phyloP scores from a whole-genome alignment of 2,888 invertebrate species.

The Ochropleura plecta region DNA sequence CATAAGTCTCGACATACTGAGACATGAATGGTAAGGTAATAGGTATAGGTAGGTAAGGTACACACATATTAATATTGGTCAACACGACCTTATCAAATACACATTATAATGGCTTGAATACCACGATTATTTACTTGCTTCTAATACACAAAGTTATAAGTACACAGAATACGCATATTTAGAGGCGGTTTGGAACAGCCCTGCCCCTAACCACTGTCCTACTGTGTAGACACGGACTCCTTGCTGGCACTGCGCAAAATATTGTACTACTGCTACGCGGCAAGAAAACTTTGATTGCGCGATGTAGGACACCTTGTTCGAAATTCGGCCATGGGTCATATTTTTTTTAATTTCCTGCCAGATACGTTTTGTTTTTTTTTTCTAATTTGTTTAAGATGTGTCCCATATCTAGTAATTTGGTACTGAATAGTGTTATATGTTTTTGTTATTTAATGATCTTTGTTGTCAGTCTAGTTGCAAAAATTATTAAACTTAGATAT shows the following conservation, averaged over 20 bases:
- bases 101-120: slow-evolving; percentile 14
- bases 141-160: neutral
- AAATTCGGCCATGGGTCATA: neutral
- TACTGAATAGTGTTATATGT: neutral
- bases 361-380: neutral
- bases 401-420: neutral
- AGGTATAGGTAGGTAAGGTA: neutral
- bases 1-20: slow-evolving; percentile 2
- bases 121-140: neutral
- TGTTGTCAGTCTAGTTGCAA: neutral
- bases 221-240: slow-evolving; percentile 51
- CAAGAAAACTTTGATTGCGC: slow-evolving; percentile 52
- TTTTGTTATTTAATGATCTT: neutral
- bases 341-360: neutral
- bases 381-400: neutral
- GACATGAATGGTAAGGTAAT: slow-evolving; percentile 1
- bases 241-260: neutral
- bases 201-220: slow-evolving; percentile 37
- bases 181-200: slow-evolving; percentile 30
- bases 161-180: slow-evolving; percentile 9
- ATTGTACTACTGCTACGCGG: neutral
- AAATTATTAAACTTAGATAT: neutral
- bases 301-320: slow-evolving; percentile 29
- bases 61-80: slow-evolving; percentile 25
- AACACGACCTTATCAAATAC: slow-evolving; percentile 21